A percentile compares a stretch with the other conserved stretches of the same genome.
These are phyloP conservation scores for Trialeurodes vaporariorum DNA, from an alignment of 1,140 invertebrate species.

Conservation along the genomic window DNA sequence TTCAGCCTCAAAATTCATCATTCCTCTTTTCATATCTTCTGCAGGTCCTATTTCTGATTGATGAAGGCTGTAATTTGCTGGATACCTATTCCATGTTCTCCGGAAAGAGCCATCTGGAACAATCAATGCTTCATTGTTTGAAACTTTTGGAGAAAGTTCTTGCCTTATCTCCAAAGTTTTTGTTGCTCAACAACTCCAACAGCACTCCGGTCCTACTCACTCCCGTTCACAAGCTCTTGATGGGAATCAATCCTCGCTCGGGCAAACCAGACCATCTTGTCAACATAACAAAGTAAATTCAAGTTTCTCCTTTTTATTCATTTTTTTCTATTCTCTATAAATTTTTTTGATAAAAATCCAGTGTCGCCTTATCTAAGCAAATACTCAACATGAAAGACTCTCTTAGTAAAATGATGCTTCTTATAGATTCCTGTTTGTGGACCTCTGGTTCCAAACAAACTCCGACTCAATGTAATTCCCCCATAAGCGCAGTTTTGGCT, in stretches of 20 bases:
- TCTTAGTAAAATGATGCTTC: too few relatives aligned
- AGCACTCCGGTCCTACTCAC: conserved; percentile 51
- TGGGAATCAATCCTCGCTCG: conserved; percentile 65
- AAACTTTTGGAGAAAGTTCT: conserved; percentile 51
- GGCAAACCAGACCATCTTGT: conserved; percentile 66
- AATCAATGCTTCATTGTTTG: conserved; percentile 50
- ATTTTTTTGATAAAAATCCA: background rate
- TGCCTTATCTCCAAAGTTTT: conserved; percentile 51
- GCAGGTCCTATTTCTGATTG: conserved; percentile 58
- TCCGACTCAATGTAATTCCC: too few relatives aligned
- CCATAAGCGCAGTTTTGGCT: too few relatives aligned
- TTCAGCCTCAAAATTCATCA: background rate
- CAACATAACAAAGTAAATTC: conserved; percentile 58
- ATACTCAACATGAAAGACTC: too few relatives aligned
- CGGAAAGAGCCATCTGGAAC: conserved; percentile 55
- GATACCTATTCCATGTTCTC: conserved; percentile 54
- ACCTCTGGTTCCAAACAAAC: too few relatives aligned
- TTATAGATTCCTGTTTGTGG: too few relatives aligned
- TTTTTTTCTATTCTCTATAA: background rate
- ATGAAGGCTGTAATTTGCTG: conserved; percentile 59
- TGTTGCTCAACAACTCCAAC: conserved; percentile 39
- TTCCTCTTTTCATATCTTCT: conserved; percentile 17
- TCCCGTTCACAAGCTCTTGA: conserved; percentile 62
- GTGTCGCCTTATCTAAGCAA: too few relatives aligned
- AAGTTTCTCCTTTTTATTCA: conserved; percentile 6